A percentile compares a stretch with the other conserved stretches of the same genome.
Conservation (phyloP, 1,140 invertebrate genomes). For the Drosophila sp. region DNA sequence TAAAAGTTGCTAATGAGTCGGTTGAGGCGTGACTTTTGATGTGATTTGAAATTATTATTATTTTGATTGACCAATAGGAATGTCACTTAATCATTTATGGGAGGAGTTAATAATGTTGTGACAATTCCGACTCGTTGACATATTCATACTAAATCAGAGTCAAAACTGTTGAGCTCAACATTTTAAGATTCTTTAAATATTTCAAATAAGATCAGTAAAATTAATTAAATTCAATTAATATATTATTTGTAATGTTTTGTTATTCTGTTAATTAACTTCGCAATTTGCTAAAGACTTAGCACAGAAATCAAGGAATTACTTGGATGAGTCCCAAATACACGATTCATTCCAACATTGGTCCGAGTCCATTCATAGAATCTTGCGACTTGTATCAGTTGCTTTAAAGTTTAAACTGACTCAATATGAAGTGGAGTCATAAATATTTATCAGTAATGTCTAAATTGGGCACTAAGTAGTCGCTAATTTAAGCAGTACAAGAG, state of each 20-base stretch:
- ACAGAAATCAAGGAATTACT: background rate
- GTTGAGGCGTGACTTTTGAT: conserved; percentile 60
- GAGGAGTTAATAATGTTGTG: conserved; percentile 24
- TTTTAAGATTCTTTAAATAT: no score
- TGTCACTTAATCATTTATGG: conserved; percentile 3
- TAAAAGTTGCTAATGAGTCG: conserved; percentile 76
- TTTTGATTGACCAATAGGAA: conserved; percentile 50
- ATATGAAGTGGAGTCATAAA: conserved; percentile 75
- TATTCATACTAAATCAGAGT: no score
- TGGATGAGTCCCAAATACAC: background rate
- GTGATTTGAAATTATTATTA: conserved; percentile 44
- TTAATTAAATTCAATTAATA: no score
- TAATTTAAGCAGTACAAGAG: conserved; percentile 64
- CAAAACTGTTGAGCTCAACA: no score
- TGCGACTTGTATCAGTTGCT: conserved; percentile 23
- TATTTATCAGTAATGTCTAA: conserved; percentile 76
- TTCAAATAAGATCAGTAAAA: no score
- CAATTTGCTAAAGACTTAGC: background rate
- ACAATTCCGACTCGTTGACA: background rate
- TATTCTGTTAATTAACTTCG: background rate
- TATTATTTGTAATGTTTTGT: background rate
- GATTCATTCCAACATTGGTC: conserved; percentile 1
- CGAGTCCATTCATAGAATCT: conserved; percentile 57
- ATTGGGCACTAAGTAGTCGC: conserved; percentile 74
- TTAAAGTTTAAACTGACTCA: conserved; percentile 26